Percentiles rank a stretch among this genome's conserved stretches.
Evolutionary conservation across 92 coral and sea anemone species (phyloP).

Genomic region (Palythoa grandis): DNA sequence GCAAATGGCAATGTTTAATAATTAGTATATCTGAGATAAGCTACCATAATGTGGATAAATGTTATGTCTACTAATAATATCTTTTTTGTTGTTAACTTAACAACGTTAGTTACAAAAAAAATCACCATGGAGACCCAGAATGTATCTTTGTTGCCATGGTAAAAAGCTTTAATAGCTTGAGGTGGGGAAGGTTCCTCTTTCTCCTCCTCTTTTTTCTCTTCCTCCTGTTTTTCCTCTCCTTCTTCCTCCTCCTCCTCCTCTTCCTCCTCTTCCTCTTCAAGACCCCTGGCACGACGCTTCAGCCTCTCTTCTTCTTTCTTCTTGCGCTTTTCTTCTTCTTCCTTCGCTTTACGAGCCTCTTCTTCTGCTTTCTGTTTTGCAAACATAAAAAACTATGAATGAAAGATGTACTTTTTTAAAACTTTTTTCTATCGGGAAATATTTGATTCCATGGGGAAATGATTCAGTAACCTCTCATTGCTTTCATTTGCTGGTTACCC

Average conservation of each 20-base stretch:
- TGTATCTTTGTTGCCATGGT: slow-evolving; percentile 77
- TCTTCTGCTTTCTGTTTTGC: slow-evolving; percentile 85
- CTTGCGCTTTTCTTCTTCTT: slow-evolving; percentile 88
- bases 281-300: slow-evolving; percentile 91
- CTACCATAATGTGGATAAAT: too few relatives aligned
- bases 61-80: too few relatives aligned
- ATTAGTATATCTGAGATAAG: too few relatives aligned
- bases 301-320: slow-evolving; percentile 92
- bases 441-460: neutral
- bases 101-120: neutral
- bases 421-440: too few relatives aligned
- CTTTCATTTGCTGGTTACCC: too few relatives aligned
- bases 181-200: slow-evolving; percentile 71
- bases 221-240: slow-evolving; percentile 70
- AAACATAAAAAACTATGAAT: neutral
- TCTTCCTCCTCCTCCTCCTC: slow-evolving; percentile 69
- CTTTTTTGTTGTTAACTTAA: too few relatives aligned
- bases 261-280: slow-evolving; percentile 86
- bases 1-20: too few relatives aligned
- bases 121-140: slow-evolving; percentile 95
- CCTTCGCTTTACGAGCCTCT: slow-evolving; percentile 92
- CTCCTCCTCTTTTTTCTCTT: slow-evolving; percentile 60
- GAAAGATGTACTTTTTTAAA: too few relatives aligned
- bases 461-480: too few relatives aligned
- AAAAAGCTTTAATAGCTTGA: slow-evolving; percentile 85